These are phyloP conservation scores for Zosterops hypoxanthus DNA, from an alignment of 2,113 vertebrate species.

Conservation along the genomic window DNA sequence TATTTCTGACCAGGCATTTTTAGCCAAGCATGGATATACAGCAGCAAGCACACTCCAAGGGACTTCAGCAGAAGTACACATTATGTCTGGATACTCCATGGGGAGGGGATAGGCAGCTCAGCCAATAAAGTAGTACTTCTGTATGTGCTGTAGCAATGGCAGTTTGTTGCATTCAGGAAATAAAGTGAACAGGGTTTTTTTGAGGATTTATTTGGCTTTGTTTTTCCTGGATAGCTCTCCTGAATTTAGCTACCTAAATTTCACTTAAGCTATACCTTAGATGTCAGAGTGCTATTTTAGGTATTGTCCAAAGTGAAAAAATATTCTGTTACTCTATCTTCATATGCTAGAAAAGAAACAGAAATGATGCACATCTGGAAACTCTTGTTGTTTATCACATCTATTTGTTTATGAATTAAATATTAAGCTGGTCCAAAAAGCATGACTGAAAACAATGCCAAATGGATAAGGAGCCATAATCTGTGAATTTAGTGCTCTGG, in stretches of 20 bases:
- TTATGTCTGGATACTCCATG: background rate
- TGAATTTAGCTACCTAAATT: background rate
- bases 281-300: background rate
- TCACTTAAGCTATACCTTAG: background rate
- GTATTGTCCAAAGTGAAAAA: background rate
- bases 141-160: background rate
- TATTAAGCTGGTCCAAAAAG: conserved; percentile 6
- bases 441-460: background rate
- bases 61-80: background rate
- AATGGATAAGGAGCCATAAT: background rate
- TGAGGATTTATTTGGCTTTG: background rate
- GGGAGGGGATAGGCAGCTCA: background rate
- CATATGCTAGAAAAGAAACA: background rate
- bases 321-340: background rate
- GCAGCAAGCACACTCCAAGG: background rate
- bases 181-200: background rate
- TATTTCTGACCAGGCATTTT: background rate
- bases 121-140: background rate
- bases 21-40: background rate
- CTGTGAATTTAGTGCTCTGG: background rate
- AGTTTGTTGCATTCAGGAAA: background rate
- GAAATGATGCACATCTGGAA: conserved; percentile 29
- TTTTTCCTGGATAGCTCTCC: background rate
- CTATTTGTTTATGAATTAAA: conserved; percentile 47
- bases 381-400: conserved; percentile 41